These are phyloP conservation scores for Pseudomyrmex gracilis DNA, from an alignment of 1,140 invertebrate species.

Conservation along the genomic window DNA sequence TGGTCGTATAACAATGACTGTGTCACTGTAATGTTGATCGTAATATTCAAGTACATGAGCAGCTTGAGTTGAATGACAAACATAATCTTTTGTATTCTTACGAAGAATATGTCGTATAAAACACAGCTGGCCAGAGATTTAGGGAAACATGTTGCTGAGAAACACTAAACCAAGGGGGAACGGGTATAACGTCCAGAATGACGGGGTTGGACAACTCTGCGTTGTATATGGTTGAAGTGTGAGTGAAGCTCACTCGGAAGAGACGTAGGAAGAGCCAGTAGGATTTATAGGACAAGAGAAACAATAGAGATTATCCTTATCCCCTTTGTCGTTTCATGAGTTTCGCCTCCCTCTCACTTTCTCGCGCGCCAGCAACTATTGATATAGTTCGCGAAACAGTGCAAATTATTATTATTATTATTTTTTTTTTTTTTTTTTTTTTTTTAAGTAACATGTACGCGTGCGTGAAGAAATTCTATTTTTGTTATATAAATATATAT, in stretches of 20 bases:
- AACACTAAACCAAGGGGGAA: constrained; percentile 41
- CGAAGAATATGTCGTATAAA: constrained; percentile 73
- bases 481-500: too few species aligned
- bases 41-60: too few species aligned
- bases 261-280: constrained; percentile 66
- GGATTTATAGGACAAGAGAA: constrained; percentile 79
- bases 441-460: constrained; percentile 9
- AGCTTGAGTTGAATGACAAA: constrained; percentile 51
- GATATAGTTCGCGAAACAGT: constrained; percentile 14
- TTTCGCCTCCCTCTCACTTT: constrained; percentile 18
- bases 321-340: constrained; percentile 34
- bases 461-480: too few species aligned
- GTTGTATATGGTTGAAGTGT: constrained; percentile 66
- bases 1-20: background rate
- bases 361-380: background rate
- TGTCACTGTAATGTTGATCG: background rate
- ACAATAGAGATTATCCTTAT: constrained; percentile 80
- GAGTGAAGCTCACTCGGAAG: constrained; percentile 37
- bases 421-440: background rate
- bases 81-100: constrained; percentile 67
- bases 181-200: background rate
- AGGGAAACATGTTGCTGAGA: constrained; percentile 68
- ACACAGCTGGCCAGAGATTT: constrained; percentile 80
- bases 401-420: constrained; percentile 9
- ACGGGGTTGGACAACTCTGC: constrained; percentile 10